A percentile compares a stretch with the other conserved stretches of the same genome.
phyloP scores from a whole-genome alignment of 2,888 invertebrate genomes.

The Melieria crassipennis region DNA sequence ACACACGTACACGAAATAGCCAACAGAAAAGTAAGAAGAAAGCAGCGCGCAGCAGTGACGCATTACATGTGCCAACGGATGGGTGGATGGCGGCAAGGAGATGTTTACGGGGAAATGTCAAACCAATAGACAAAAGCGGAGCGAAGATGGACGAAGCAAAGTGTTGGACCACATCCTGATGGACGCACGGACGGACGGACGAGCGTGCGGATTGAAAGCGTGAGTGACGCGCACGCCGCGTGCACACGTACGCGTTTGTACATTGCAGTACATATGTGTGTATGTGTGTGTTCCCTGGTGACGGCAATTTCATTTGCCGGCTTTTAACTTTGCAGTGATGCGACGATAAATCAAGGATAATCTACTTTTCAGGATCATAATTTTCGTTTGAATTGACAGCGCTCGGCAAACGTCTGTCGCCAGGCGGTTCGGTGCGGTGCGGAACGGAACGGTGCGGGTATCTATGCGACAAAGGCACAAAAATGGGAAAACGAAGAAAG shows the following conservation, averaged over 20 bases:
- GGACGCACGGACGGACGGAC: slow-evolving; percentile 14
- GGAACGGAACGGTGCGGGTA: slow-evolving; percentile 6
- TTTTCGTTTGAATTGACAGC: slow-evolving; percentile 65
- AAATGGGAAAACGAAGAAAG: slow-evolving; percentile 53
- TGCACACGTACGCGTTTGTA: not conserved
- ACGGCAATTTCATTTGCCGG: slow-evolving; percentile 22
- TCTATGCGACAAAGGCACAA: slow-evolving; percentile 15
- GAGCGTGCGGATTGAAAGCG: not conserved
- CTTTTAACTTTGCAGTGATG: slow-evolving; percentile 49
- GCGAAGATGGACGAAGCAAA: too few relatives aligned
- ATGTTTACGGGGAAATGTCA: too few relatives aligned
- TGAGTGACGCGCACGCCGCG: slow-evolving; percentile 18
- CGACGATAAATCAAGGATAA: slow-evolving; percentile 66
- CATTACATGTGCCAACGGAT: too few relatives aligned
- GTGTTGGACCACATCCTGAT: not conserved
- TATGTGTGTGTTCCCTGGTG: not conserved
- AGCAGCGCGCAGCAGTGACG: slow-evolving; percentile 7
- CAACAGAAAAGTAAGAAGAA: not conserved
- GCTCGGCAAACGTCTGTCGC: not conserved
- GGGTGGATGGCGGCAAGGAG: too few relatives aligned
- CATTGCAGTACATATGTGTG: not conserved
- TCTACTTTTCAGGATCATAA: slow-evolving; percentile 66
- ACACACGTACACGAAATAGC: not conserved
- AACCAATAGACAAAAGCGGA: too few relatives aligned
- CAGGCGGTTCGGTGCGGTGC: not conserved